Base-by-base conservation (phyloP, 2,888 invertebrate genomes). In the Sphinx pinastri region DNA sequence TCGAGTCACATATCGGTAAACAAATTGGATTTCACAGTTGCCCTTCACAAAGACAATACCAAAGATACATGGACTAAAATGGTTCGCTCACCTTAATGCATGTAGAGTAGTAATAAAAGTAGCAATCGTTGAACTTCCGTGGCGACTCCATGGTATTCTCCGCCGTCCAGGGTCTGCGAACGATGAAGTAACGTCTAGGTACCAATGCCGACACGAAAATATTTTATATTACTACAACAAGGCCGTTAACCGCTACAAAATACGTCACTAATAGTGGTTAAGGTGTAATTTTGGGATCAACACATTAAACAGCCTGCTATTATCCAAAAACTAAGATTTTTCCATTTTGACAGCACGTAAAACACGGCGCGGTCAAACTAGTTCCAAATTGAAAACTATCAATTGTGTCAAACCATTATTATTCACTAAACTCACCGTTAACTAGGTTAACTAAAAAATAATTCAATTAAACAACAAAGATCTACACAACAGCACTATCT, bases 61-160 rank as follows among this genome's bases (percentile, higher is more conserved):
- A 58, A 38, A n/a, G 45, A 13, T 67, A 68, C n/a, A 11, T 51
- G 7, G 57, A 45, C 19, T 25, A 45, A 38, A 52, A 67, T 52
- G 19, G 25, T 59, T n/a, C 69, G 71, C 92, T 92, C 93, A 97
- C 97, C 96, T 97, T 98, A 75, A 96, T 96, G 88, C 98, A 98
- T 75, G 96, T 97, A 71, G 97, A 97, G 88, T 98, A 97, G 88
- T 97, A 98, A 91, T 96, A 98, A 94, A 97, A 98, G 91, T 98
- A 98, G 91, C 98, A 98, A 90, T 98, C 98, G 90, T 97, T 96
- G 88, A 96, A 96, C 94, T 96, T 96, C 83, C 95, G 95, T 80
- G 95, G 96, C 80, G 96, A 96, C 92, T 96, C 96, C 95, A 96
- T 95, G 84, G 87, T 89, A 86, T 84, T 80, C 79, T 84, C 83